Percentiles rank a stretch among this genome's conserved stretches.
These are phyloP conservation scores for Ectemnius lituratus DNA, from an alignment of 2,888 invertebrate species.

Conservation along the genomic window DNA sequence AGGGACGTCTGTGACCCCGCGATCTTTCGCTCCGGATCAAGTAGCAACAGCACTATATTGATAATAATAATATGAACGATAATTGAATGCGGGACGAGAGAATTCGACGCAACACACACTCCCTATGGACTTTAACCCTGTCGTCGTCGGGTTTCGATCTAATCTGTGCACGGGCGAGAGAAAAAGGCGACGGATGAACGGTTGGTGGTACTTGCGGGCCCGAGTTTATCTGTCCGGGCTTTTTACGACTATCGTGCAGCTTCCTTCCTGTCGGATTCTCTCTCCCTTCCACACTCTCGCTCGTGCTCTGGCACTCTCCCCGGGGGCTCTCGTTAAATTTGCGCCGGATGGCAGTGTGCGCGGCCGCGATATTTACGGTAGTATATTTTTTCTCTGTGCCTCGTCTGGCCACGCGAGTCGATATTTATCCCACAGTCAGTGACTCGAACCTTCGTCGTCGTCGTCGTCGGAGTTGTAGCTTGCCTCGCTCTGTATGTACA, in stretches of 20 bases:
- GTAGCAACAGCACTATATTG: background rate
- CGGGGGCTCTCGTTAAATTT: slow-evolving; percentile 55
- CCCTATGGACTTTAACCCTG: slow-evolving; percentile 14
- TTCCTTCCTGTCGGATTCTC: slow-evolving; percentile 58
- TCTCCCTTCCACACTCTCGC: too few species aligned
- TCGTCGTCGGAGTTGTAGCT: background rate
- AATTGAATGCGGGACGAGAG: slow-evolving; percentile 11
- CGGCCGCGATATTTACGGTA: slow-evolving; percentile 49
- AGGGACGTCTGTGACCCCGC: slow-evolving; percentile 17
- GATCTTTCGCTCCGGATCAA: background rate
- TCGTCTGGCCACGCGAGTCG: slow-evolving; percentile 10
- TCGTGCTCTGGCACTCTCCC: slow-evolving; percentile 20
- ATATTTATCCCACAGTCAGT: slow-evolving; percentile 36
- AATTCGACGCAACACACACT: background rate
- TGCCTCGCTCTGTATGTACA: background rate
- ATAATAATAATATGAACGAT: background rate
- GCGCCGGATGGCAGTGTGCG: slow-evolving; percentile 36
- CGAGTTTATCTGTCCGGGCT: slow-evolving; percentile 51
- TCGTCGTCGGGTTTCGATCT: slow-evolving; percentile 6
- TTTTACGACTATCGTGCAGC: slow-evolving; percentile 64
- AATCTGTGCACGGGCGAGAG: slow-evolving; percentile 10
- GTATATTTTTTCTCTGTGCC: slow-evolving; percentile 50
- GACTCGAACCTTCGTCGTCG: background rate
- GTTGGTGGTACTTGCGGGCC: background rate
- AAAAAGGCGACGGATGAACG: slow-evolving; percentile 25